Conservation (phyloP, 2,797 vertebrate genomes). For the Enteromius fasciolatus region DNA sequence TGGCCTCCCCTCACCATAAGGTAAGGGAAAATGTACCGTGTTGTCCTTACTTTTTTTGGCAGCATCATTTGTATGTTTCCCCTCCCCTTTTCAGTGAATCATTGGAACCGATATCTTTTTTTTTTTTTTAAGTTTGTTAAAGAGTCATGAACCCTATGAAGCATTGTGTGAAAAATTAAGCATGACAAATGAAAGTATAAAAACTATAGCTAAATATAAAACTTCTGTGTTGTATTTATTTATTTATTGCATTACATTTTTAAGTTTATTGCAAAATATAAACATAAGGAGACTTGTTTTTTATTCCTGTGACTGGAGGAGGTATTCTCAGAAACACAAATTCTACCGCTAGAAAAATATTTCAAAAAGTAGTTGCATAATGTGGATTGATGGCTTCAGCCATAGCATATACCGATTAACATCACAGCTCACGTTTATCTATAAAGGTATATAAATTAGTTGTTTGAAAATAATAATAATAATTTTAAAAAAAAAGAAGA, state of each 20-base stretch:
- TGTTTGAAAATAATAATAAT: background rate
- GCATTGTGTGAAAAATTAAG: background rate
- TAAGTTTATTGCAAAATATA: background rate
- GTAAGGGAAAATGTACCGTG: background rate
- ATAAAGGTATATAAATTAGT: background rate
- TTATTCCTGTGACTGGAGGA: background rate
- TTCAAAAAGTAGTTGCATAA: background rate
- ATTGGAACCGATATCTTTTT: no score
- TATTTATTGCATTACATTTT: background rate
- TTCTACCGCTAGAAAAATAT: background rate
- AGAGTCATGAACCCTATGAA: background rate
- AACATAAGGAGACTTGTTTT: background rate
- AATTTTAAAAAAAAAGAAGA: no score
- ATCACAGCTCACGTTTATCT: background rate
- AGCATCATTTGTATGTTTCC: background rate
- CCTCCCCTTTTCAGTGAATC: background rate
- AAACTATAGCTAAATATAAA: background rate
- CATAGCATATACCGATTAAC: background rate
- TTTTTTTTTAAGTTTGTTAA: background rate
- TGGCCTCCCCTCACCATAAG: background rate
- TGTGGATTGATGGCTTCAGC: background rate
- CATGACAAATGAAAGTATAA: background rate
- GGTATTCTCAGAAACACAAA: background rate
- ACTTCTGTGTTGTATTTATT: background rate
- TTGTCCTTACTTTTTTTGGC: background rate